Evolutionary conservation across 2,113 vertebrate species (phyloP).

Genomic region (Otocyon megalotis): DNA sequence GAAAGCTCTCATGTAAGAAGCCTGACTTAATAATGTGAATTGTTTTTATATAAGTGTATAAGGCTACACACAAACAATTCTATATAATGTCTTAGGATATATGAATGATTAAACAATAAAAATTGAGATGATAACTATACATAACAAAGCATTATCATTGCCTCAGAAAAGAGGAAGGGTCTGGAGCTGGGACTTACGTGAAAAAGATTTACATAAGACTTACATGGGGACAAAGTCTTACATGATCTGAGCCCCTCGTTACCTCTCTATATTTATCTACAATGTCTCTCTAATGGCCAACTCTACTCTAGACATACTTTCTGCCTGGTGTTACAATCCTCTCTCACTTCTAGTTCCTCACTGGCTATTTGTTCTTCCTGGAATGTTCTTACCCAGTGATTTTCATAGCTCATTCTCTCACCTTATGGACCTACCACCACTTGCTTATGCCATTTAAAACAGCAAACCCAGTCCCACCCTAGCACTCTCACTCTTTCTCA

Average conservation of each 20-base stretch:
- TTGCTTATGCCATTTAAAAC: not conserved
- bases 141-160: not conserved
- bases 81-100: not conserved
- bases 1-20: not conserved
- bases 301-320: not conserved
- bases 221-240: not conserved
- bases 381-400: not conserved
- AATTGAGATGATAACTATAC: not conserved
- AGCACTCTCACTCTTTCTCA: not conserved
- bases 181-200: not conserved
- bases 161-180: not conserved
- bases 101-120: not conserved
- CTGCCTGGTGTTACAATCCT: not conserved
- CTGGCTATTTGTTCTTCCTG: not conserved
- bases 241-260: accelerated
- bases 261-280: not conserved
- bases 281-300: not conserved
- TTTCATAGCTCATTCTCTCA: not conserved
- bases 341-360: not conserved
- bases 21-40: not conserved
- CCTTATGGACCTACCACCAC: not conserved
- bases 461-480: not conserved
- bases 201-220: no score
- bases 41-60: not conserved
- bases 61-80: not conserved